Evolutionary conservation across 2,113 vertebrate species (phyloP).

Genomic region (Pseudorectes ferrugineus): DNA sequence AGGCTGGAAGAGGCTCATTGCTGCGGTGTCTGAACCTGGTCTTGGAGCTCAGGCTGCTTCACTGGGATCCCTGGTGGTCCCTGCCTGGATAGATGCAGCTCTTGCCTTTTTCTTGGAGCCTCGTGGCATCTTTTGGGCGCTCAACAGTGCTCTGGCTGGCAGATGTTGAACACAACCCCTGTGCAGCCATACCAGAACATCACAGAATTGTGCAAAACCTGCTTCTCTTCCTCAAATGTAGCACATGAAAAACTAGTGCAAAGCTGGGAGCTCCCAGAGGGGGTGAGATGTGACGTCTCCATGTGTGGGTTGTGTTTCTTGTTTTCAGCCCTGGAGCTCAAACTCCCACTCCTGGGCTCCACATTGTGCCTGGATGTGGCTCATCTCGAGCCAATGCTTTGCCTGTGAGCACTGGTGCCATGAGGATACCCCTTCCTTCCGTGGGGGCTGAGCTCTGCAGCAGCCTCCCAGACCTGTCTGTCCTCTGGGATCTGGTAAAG

Average conservation of each 20-base stretch:
- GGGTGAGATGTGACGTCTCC: neutral
- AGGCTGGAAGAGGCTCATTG: neutral
- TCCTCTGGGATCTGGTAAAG: neutral
- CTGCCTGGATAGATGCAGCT: neutral
- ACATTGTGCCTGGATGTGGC: neutral
- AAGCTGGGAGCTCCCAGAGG: neutral
- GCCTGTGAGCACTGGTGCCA: fast-evolving
- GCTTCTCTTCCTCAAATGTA: neutral
- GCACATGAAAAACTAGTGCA: neutral
- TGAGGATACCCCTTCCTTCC: neutral
- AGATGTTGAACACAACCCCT: neutral
- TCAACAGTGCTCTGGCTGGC: neutral
- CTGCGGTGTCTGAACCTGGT: neutral
- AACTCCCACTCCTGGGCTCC: neutral
- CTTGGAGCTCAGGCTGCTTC: neutral
- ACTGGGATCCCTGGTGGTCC: neutral
- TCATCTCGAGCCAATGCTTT: fast-evolving
- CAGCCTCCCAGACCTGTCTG: neutral
- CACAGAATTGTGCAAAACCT: neutral
- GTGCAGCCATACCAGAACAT: fast-evolving
- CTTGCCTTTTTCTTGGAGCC: neutral
- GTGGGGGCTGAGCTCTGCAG: neutral
- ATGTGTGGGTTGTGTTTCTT: fast-evolving
- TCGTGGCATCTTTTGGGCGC: neutral
- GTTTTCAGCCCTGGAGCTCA: neutral